Percentiles rank a stretch among this genome's conserved stretches.
Evolutionary conservation across 1,140 invertebrate species (phyloP).

Genomic region (Cardiocondyla obscurior): DNA sequence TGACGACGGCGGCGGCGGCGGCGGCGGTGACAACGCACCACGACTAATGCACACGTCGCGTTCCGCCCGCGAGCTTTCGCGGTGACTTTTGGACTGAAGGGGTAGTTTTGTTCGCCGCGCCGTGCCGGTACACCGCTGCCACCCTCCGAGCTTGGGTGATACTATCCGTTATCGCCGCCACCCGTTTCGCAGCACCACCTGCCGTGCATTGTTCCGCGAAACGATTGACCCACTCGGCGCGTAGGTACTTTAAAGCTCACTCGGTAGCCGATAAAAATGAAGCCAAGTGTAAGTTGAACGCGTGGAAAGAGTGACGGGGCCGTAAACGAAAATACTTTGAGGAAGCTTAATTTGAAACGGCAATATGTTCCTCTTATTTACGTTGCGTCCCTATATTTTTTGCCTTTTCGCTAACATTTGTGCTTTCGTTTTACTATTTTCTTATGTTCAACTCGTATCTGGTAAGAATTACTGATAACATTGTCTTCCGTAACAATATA

Average conservation of each 20-base stretch:
- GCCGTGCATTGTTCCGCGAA: constrained; percentile 20
- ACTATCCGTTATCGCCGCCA: constrained; percentile 13
- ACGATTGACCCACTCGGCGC: not conserved
- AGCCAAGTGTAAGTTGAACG: not conserved
- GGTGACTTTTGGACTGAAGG: constrained; percentile 75
- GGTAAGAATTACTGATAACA: not conserved
- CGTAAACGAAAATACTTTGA: not conserved
- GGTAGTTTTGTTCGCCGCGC: constrained; percentile 65
- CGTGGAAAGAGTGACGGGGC: not conserved
- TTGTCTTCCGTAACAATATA: not conserved
- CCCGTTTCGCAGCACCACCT: not conserved
- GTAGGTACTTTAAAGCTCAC: constrained; percentile 1
- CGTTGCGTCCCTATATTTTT: too few relatives aligned
- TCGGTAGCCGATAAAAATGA: not conserved
- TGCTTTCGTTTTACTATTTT: too few relatives aligned
- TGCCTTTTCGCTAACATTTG: too few relatives aligned
- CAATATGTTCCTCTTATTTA: too few relatives aligned
- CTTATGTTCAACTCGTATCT: too few relatives aligned
- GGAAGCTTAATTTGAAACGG: too few relatives aligned
- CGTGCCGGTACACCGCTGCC: constrained; percentile 71
- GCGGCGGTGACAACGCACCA: constrained; percentile 11
- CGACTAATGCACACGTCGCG: constrained; percentile 25
- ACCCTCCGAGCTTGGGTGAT: constrained; percentile 65
- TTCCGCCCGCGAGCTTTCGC: constrained; percentile 67
- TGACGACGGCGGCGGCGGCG: not conserved